Percentiles rank a stretch among this genome's conserved stretches.
phyloP scores from a whole-genome alignment of 2,113 vertebrate genomes.

The Cathartes aura region DNA sequence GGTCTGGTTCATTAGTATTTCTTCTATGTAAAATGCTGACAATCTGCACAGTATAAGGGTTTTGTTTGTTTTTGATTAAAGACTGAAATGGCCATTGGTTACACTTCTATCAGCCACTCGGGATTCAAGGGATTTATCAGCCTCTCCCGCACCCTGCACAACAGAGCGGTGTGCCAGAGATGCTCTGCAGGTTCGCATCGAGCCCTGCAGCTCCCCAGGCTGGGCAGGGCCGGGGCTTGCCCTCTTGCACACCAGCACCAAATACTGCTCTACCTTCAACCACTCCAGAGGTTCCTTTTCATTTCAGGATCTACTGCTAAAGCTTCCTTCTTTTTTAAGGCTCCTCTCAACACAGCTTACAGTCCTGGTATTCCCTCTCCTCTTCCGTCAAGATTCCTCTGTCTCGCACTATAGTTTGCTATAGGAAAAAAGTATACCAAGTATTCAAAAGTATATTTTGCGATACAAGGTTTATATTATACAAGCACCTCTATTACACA shows the following conservation, averaged over 20 bases:
- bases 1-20: not conserved
- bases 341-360: not conserved
- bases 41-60: no score
- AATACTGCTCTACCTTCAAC: not conserved
- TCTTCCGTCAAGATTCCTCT: not conserved
- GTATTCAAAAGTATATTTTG: accelerated
- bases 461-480: accelerated
- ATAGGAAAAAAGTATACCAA: not conserved
- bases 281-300: not conserved
- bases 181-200: not conserved
- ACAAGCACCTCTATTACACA: not conserved
- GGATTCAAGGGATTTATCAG: not conserved
- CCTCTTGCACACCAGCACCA: not conserved
- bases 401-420: not conserved
- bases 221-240: not conserved
- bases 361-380: accelerated
- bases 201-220: not conserved
- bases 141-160: not conserved
- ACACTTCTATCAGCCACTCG: not conserved
- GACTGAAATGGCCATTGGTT: not conserved
- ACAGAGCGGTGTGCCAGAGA: not conserved
- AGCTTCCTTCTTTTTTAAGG: not conserved
- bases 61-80: not conserved
- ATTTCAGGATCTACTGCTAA: not conserved
- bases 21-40: not conserved